phyloP scores from a whole-genome alignment of 1,140 invertebrate genomes.

The Temnothorax longispinosus region DNA sequence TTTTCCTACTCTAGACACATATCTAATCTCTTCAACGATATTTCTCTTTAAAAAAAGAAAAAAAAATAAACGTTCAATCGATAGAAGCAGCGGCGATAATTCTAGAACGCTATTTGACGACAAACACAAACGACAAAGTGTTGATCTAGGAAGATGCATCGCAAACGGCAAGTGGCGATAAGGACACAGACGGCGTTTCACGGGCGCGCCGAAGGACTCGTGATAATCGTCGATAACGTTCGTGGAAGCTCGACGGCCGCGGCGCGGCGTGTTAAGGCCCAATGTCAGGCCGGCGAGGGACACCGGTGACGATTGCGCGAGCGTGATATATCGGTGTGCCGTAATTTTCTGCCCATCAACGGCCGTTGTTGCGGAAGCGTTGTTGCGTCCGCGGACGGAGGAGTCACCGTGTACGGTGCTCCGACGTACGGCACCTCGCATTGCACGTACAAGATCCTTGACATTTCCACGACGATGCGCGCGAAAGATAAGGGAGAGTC shows the following conservation, averaged over 20 bases:
- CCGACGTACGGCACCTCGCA: neutral
- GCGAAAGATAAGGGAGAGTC: neutral
- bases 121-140: neutral
- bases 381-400: neutral
- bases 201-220: conserved; percentile 38
- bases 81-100: neutral
- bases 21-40: conserved; percentile 15
- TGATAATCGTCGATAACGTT: conserved; percentile 44
- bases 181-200: conserved; percentile 17
- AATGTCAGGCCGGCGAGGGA: neutral
- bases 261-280: conserved; percentile 16
- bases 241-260: neutral
- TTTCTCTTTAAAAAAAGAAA: neutral
- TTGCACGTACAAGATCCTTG: conserved; percentile 26
- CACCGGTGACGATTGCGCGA: neutral
- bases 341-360: conserved; percentile 16
- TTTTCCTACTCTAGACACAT: too few species aligned
- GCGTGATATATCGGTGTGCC: neutral
- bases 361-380: conserved; percentile 16
- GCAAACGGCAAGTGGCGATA: neutral
- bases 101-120: neutral
- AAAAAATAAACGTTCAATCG: neutral
- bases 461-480: conserved; percentile 25
- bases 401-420: neutral
- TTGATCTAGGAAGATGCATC: neutral